Evolutionary conservation across 1,140 invertebrate species (phyloP).

Genomic region (Gonioctena quinquepunctata): DNA sequence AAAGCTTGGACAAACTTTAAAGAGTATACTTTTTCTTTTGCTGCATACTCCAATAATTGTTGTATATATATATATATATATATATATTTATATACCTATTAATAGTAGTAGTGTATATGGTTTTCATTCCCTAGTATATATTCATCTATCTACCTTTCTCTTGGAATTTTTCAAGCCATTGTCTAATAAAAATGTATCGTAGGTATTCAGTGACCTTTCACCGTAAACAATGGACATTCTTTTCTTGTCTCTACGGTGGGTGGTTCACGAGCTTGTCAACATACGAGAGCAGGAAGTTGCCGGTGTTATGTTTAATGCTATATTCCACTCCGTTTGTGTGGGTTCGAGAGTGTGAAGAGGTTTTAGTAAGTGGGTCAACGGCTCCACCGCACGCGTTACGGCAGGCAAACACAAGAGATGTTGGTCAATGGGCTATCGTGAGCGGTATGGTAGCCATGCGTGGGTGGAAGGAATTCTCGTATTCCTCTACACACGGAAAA

Average conservation of each 20-base stretch:
- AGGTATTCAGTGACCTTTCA: no score
- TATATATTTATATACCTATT: no score
- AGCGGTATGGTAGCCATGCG: background rate
- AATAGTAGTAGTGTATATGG: no score
- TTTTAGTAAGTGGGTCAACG: background rate
- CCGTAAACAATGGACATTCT: background rate
- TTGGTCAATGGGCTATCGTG: constrained; percentile 3
- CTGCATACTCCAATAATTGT: no score
- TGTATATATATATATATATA: no score
- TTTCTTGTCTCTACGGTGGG: background rate
- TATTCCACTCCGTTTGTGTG: background rate
- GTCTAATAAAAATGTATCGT: no score
- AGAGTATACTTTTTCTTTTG: no score
- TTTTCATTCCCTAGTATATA: no score
- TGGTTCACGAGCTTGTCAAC: background rate
- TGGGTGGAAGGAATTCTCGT: background rate
- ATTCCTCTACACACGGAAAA: no score
- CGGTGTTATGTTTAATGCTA: background rate
- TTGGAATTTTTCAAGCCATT: no score
- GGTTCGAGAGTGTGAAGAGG: background rate
- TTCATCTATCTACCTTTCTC: no score
- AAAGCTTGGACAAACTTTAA: no score
- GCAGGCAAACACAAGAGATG: background rate
- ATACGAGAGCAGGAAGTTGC: background rate
- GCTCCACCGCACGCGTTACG: background rate